Evolutionary conservation across 2,797 vertebrate genomes (phyloP).

Genomic region (Jordanella pulchra): DNA sequence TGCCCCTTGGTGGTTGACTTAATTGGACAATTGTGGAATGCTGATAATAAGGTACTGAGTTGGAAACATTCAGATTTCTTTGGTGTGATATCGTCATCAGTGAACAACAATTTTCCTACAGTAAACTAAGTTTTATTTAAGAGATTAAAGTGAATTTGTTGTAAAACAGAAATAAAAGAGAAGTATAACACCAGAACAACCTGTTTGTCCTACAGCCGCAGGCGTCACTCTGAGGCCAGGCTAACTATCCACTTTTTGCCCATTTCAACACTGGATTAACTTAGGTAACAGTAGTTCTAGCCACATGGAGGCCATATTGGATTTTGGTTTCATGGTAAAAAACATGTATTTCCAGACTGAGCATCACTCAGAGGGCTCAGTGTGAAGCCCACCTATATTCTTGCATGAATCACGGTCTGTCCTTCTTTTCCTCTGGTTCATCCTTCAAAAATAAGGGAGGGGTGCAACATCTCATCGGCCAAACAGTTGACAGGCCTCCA

Average conservation of each 20-base stretch:
- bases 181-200: neutral
- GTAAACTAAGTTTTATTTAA: too few relatives aligned
- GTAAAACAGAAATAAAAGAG: too few relatives aligned
- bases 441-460: too few relatives aligned
- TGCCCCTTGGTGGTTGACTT: slow-evolving; percentile 20
- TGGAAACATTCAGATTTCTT: neutral
- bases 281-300: neutral
- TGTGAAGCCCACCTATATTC: neutral
- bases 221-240: neutral
- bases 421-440: too few relatives aligned
- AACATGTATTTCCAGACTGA: neutral
- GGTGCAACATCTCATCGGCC: too few relatives aligned
- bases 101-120: neutral
- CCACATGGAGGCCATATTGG: neutral
- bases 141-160: too few relatives aligned
- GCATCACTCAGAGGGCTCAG: neutral
- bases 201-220: neutral
- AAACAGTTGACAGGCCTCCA: too few relatives aligned
- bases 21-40: slow-evolving; percentile 3
- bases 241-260: neutral
- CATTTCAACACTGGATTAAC: neutral
- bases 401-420: neutral
- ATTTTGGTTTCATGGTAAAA: neutral
- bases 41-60: slow-evolving; percentile 27
- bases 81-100: neutral